Conservation (phyloP, 2,888 invertebrate genomes). For the Branchipolynoe longqiensis region DNA sequence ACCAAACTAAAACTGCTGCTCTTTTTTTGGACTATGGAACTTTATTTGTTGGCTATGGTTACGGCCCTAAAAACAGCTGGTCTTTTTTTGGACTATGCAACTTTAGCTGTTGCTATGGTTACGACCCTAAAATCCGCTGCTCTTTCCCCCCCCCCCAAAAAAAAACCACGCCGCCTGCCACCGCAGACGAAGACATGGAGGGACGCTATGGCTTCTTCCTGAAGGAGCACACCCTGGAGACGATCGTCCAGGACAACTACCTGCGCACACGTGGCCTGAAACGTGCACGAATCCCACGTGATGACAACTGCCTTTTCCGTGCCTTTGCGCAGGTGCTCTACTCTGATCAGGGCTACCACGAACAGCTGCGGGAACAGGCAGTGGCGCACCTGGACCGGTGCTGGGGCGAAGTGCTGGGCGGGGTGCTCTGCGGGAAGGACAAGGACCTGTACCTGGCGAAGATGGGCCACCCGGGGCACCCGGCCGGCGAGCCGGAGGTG, state of each 20-base stretch:
- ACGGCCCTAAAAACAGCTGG: no score
- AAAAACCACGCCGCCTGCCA: no score
- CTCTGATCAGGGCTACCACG: constrained; percentile 57
- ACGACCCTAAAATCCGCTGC: no score
- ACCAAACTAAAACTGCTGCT: no score
- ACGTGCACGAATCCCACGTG: constrained; percentile 61
- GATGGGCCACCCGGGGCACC: constrained; percentile 36
- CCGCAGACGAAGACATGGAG: constrained; percentile 58
- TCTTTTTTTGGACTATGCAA: no score
- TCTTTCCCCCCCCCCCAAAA: no score
- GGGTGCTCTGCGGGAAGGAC: neutral
- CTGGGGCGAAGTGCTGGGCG: constrained; percentile 35
- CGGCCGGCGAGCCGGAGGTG: constrained; percentile 64
- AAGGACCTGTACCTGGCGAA: constrained; percentile 54
- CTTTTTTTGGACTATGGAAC: no score
- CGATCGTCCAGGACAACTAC: constrained; percentile 58
- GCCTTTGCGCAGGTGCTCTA: constrained; percentile 56
- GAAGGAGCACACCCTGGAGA: constrained; percentile 62
- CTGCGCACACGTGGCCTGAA: constrained; percentile 30
- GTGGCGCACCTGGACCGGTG: constrained; percentile 36
- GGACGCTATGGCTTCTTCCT: constrained; percentile 61
- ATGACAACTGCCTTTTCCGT: constrained; percentile 66
- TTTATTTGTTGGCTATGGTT: no score
- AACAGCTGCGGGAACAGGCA: constrained; percentile 35
- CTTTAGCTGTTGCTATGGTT: no score